These are phyloP conservation scores for Pyrocephalus nanus DNA, from an alignment of 2,797 vertebrate species.

Conservation along the genomic window DNA sequence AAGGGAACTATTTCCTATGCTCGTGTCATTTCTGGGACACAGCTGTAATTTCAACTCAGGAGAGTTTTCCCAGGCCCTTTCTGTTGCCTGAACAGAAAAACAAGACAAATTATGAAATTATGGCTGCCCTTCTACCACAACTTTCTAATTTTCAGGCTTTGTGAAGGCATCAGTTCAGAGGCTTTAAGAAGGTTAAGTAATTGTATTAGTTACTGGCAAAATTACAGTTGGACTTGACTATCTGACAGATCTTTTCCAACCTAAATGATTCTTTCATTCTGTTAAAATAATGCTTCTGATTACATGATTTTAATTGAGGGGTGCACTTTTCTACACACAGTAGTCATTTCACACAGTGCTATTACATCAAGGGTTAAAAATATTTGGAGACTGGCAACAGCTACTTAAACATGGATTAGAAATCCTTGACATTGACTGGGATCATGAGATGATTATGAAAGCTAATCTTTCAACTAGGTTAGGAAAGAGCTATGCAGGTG, in stretches of 20 bases:
- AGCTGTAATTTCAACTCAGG: not conserved
- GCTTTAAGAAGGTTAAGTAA: not conserved
- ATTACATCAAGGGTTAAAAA: not conserved
- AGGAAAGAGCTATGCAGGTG: not conserved
- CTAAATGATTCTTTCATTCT: not conserved
- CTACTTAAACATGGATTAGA: not conserved
- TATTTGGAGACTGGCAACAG: not conserved
- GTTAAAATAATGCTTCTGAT: not conserved
- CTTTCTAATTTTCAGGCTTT: not conserved
- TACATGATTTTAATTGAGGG: not conserved
- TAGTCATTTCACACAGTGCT: not conserved
- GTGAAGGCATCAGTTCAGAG: not conserved
- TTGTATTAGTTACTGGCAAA: not conserved
- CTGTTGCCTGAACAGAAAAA: not conserved
- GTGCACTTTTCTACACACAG: not conserved
- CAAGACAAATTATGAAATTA: not conserved
- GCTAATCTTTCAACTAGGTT: not conserved
- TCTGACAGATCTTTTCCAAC: not conserved
- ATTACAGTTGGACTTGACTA: not conserved
- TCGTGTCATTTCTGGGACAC: not conserved
- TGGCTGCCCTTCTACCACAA: not conserved
- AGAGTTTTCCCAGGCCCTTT: slow-evolving; percentile 38
- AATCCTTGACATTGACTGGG: not conserved
- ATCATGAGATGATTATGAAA: not conserved
- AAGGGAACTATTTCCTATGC: slow-evolving; percentile 4